Conservation (phyloP, 1,140 invertebrate species). For the Sinonovacula constricta region DNA sequence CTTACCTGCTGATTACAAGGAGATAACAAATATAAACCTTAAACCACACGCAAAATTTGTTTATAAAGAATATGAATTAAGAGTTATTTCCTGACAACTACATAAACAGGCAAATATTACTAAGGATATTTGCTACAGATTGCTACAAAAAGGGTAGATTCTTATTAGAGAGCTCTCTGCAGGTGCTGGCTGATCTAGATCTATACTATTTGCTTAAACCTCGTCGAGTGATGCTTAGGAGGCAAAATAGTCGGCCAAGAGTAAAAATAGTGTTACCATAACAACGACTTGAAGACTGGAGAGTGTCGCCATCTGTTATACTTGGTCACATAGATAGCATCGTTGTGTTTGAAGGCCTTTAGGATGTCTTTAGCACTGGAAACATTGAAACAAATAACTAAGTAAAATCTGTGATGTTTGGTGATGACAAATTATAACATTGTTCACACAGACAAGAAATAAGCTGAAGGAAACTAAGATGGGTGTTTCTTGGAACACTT, state of each 20-base stretch:
- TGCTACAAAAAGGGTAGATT: not conserved
- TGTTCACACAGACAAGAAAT: not conserved
- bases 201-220: constrained; percentile 24
- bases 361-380: constrained; percentile 48
- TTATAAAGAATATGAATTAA: no score
- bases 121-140: not conserved
- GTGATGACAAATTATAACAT: not conserved
- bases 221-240: no score
- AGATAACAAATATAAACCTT: no score
- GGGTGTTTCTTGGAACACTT: not conserved
- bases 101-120: not conserved
- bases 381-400: not conserved
- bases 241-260: no score
- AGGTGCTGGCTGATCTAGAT: not conserved
- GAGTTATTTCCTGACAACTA: no score
- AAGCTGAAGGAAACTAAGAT: not conserved
- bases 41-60: no score
- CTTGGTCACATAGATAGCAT: constrained; percentile 42
- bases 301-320: constrained; percentile 50
- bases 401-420: not conserved
- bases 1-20: no score
- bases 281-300: constrained; percentile 17
- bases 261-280: no score
- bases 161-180: not conserved
- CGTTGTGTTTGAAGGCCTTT: constrained; percentile 35